Base-by-base conservation (phyloP, 1,140 invertebrate genomes). In the Polyergus mexicanus region DNA sequence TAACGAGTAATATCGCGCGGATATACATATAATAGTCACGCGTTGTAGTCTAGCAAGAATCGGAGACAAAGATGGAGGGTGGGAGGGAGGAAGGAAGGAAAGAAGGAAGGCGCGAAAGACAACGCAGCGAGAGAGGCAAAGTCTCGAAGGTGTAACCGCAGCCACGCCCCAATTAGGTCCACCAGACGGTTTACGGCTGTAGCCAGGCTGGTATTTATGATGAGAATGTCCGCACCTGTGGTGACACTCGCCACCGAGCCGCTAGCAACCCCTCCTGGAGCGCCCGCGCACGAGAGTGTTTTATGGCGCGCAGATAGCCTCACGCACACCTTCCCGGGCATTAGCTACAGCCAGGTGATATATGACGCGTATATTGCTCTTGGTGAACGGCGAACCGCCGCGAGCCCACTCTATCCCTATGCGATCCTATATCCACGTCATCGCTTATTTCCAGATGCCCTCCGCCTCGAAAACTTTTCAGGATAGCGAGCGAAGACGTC, bases 191-290 rank as follows among this genome's bases (percentile, higher is more conserved):
- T 92, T 88, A 89, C 65, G 87, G 88, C 85, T 85, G 86, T 89
- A 91, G 89, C 91, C 69, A 69, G 86, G 69, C 68, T 80, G 80
- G 76, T 94, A 94, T 95, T 95, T 95, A 95, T 94, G 94, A 95
- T 94, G 94, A 93, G 94, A 95, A 93, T 92, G 92, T 93, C 88
- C 92, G 91, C 94, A 95, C 94, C 94, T 95, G 94, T 91, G 93
- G 88, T 94, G 93, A 94, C 94, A 94, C 89, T 92, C 86, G 88
- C 88, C 89, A 91, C 89, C 90, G 86, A 88, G 68, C 86, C 63
- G 63, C 88, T 80, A 91, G 89, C 91, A 90, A 90, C 92, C 88
- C 91, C 91, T 90, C 84, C 81, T 69, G 85, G 78, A 85, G 86
- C 16, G 47, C 47, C 47, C 47, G 47, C 47, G 62, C 66, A 84